Evolutionary conservation across 2,113 vertebrate species (phyloP), one percentile per base, ranked within the genome.

Genomic region (Ailurus styani): DNA sequence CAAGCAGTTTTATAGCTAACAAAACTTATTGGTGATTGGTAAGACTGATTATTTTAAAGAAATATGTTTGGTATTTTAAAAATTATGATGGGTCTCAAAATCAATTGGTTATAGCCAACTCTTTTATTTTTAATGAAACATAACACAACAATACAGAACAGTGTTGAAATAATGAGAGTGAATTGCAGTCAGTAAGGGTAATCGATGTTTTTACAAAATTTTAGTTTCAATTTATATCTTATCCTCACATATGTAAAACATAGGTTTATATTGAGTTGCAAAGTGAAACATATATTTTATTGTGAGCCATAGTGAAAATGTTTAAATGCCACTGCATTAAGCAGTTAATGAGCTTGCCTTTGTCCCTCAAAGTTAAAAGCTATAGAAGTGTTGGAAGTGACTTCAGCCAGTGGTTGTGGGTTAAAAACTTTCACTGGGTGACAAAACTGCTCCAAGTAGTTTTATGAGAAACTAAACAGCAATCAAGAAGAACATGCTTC

Each of bases 391-490:
- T 40, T 68, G 14, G 62, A 85, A 97, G 47, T 31, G 5, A 12
- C 12, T 87, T 54, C n/a, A 81, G 50, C 64, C 62, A 97, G 29
- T 70, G 54, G 86, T 17, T 37, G 13, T 23, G 77, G 60, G 64
- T 91, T 87, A 90, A 85, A 93, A 87, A 62, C 15, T 94, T 91
- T 87, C 45, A 62, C 6, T 94, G 42, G 54, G 75, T 70, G 45
- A 72, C 21, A 90, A 90, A 95, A 75, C 7, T 64, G 45, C 84
- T 87, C 9, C 10, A 79, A 55, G 79, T 55, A 84, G 27, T 95
- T 96, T 72, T 93, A 31, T 79, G 18, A 81, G n/a, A 83, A 93
- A 89, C 31, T 79, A 93, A 89, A 78, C 54, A 90, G 62, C 42
- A 81, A 62, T 81, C 42, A 50, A 52, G n/a, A 72, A 60, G 55